A percentile compares a stretch with the other conserved stretches of the same genome.
Evolutionary conservation across 2,888 invertebrate genomes (phyloP).

Genomic region (Standfussiana lucernea): DNA sequence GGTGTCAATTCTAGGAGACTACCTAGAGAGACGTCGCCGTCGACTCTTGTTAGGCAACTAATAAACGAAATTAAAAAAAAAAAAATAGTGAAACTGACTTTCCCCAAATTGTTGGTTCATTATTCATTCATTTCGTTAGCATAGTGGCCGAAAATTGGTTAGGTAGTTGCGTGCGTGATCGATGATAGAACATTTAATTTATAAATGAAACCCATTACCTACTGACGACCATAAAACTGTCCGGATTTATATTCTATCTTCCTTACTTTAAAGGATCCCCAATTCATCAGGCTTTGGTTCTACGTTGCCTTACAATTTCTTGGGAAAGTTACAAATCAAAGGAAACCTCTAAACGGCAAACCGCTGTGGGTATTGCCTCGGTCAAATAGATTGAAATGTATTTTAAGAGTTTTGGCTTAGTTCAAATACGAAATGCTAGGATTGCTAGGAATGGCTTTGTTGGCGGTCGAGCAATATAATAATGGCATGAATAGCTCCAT

Average conservation of each 20-base stretch:
- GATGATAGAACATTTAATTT: constrained; percentile 35
- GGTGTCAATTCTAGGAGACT: background rate
- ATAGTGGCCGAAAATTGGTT: constrained; percentile 2
- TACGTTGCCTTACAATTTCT: background rate
- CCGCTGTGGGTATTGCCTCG: background rate
- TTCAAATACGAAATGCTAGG: background rate
- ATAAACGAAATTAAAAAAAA: background rate
- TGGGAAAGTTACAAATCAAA: constrained; percentile 16
- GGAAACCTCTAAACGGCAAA: constrained; percentile 18
- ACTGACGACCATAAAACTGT: constrained; percentile 30
- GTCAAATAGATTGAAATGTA: background rate
- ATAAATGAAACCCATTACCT: constrained; percentile 34
- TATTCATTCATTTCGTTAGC: constrained; percentile 10
- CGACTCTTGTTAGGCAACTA: background rate
- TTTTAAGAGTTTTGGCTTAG: constrained; percentile 14
- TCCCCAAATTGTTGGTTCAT: background rate
- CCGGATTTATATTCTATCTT: constrained; percentile 39
- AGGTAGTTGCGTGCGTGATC: constrained; percentile 33
- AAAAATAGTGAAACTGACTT: background rate
- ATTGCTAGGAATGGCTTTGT: constrained; percentile 9
- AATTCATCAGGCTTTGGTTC: constrained; percentile 40
- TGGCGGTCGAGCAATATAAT: background rate
- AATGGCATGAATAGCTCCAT: background rate
- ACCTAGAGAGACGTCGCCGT: too few relatives aligned
- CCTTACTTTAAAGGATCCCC: constrained; percentile 2